Evolutionary conservation across 1,140 invertebrate genomes (phyloP).

Genomic region (Cylas formicarius): DNA sequence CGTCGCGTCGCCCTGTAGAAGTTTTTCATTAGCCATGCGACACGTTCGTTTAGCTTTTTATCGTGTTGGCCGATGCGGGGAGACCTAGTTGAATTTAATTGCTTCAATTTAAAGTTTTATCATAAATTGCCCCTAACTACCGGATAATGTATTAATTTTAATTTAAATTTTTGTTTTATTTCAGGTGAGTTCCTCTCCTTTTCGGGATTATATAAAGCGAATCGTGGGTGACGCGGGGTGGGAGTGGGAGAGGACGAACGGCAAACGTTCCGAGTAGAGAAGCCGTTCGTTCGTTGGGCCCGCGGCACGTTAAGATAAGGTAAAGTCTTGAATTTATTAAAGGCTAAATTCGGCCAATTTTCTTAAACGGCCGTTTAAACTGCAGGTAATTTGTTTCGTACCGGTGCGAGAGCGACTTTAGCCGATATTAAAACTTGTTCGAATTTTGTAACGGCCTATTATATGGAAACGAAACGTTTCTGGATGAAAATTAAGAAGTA

Average conservation of each 20-base stretch:
- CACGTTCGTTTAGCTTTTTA: not conserved
- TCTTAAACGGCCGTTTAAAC: constrained; percentile 38
- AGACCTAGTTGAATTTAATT: not conserved
- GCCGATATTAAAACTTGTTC: constrained; percentile 34
- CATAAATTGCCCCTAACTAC: no score
- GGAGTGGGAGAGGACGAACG: no score
- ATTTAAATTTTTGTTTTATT: constrained; percentile 23
- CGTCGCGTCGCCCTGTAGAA: no score
- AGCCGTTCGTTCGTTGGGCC: no score
- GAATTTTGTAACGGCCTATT: constrained; percentile 8
- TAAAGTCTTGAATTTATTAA: constrained; percentile 39
- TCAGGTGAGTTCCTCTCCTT: constrained; percentile 25
- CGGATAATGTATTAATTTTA: constrained; percentile 10
- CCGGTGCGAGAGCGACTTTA: constrained; percentile 18
- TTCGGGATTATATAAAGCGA: constrained; percentile 9
- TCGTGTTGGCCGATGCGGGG: not conserved
- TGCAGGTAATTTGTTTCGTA: constrained; percentile 37
- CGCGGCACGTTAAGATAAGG: constrained; percentile 33
- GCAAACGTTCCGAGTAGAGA: no score
- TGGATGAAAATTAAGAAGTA: no score
- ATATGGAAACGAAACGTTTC: no score
- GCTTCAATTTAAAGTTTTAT: no score
- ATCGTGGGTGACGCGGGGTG: no score
- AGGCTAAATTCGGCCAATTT: constrained; percentile 38
- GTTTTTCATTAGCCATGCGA: no score